Evolutionary conservation across 2,888 invertebrate species (phyloP).

Genomic region (Eupithecia tripunctaria): DNA sequence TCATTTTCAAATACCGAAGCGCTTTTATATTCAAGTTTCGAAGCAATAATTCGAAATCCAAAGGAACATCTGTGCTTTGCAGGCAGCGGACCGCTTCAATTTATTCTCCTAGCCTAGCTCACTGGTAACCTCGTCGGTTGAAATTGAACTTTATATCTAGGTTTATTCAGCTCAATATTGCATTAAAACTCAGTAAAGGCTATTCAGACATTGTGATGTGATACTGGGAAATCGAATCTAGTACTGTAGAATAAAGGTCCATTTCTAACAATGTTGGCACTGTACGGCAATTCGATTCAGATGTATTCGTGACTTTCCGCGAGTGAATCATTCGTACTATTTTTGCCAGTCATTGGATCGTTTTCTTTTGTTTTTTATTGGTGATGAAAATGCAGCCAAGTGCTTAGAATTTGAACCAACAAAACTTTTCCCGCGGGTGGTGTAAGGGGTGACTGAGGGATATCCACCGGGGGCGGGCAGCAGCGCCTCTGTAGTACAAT

Average conservation of each 20-base stretch:
- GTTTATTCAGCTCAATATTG: background rate
- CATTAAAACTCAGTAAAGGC: background rate
- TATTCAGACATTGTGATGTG: background rate
- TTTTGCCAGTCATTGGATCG: too few species aligned
- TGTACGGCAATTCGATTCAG: background rate
- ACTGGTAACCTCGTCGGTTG: conserved; percentile 5
- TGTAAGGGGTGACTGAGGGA: too few species aligned
- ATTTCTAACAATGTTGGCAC: background rate
- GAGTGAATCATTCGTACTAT: too few species aligned
- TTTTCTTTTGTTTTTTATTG: too few species aligned
- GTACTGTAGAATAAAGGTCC: background rate
- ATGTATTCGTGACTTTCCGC: background rate
- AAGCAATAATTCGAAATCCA: conserved; percentile 47
- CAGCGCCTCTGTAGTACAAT: too few species aligned
- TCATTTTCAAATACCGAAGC: conserved; percentile 30
- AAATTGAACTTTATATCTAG: conserved; percentile 7
- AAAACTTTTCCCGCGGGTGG: too few species aligned
- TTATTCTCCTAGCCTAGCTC: conserved; percentile 43
- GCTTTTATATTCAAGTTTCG: conserved; percentile 50
- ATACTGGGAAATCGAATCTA: background rate
- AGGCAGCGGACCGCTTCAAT: conserved; percentile 44
- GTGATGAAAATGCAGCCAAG: too few species aligned
- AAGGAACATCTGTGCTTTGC: conserved; percentile 53
- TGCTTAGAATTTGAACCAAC: too few species aligned
- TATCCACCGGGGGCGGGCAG: too few species aligned